Evolutionary conservation across 2,888 invertebrate species (phyloP), one percentile per base, ranked within the genome.

Genomic region (Stenichneumon culpator): DNA sequence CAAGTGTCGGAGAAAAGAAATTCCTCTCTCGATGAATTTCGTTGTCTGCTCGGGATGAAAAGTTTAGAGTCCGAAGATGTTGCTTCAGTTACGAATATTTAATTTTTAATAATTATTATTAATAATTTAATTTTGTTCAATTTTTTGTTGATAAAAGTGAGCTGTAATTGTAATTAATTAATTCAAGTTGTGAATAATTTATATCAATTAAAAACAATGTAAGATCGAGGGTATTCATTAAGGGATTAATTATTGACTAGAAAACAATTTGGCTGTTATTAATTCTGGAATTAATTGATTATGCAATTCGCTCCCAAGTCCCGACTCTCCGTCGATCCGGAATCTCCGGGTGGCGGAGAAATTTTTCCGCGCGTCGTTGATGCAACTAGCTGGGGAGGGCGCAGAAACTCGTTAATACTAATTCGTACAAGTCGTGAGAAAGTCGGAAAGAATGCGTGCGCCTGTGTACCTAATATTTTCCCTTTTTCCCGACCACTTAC

Each of bases 361-460:
- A 72, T 9, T 72, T 57, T 72, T 11, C 9, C 54, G 11, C 36
- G 54, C 69, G 69, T 54, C 3, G 22, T 54, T 11, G 52, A 32
- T 11, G 70, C 36, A 57, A 72, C 36, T 19, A 19, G 57, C 57
- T 9, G 5, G n/a, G 5, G 11, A 25, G 70, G 22, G n/a, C 52
- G 32, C 14, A 22, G 52, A n/a, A 19, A 52, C 54, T 72, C 36
- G 39, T 72, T 39, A 57, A 39, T 54, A 22, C 54, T 57, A 32
- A 72, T 72, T 72, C 25, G 72, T 39, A 57, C 54, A 22, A 11
- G 39, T 57, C 72, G 57, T 72, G 57, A 72, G 72, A 72, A 72
- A 72, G 72, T 72, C 52, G 19, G 57, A 39, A 36, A 72, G 72
- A 72, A 72, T 57, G 72, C 72, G 72, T 57, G 72, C 36, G 19